Evolutionary conservation across 2,113 vertebrate genomes (phyloP).

Genomic region (Himantopus leucocephalus): DNA sequence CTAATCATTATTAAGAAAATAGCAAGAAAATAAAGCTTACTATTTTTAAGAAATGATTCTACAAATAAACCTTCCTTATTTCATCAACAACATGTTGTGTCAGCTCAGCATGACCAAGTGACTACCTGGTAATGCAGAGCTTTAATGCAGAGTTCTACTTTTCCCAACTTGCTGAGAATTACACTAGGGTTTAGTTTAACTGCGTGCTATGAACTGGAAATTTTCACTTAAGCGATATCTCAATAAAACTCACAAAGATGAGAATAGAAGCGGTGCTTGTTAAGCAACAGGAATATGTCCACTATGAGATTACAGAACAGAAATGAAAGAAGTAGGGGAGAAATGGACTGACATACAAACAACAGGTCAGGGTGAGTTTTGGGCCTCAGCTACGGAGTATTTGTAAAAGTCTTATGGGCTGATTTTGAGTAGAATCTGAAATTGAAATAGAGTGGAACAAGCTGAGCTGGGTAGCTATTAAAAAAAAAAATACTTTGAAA

Average conservation of each 20-base stretch:
- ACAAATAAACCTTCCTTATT: neutral
- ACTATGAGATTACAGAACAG: neutral
- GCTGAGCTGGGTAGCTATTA: neutral
- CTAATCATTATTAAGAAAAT: neutral
- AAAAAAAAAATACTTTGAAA: neutral
- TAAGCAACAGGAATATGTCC: neutral
- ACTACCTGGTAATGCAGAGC: accelerated
- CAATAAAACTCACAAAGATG: neutral
- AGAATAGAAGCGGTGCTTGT: neutral
- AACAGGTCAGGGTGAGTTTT: neutral
- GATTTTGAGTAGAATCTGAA: neutral
- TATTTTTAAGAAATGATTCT: neutral
- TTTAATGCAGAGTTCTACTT: neutral
- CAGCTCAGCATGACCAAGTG: neutral
- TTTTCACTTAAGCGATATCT: neutral
- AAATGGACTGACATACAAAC: neutral
- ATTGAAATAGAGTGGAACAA: neutral
- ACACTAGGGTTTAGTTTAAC: neutral
- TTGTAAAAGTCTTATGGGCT: neutral
- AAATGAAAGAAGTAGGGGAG: neutral
- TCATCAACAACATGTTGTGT: neutral
- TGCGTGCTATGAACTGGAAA: neutral
- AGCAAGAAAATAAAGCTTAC: neutral
- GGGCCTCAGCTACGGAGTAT: neutral
- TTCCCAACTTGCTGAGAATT: neutral